Percentiles rank a stretch among this genome's conserved stretches.
These are phyloP conservation scores for Melipona beecheii DNA, from an alignment of 2,888 invertebrate species.

Conservation along the genomic window DNA sequence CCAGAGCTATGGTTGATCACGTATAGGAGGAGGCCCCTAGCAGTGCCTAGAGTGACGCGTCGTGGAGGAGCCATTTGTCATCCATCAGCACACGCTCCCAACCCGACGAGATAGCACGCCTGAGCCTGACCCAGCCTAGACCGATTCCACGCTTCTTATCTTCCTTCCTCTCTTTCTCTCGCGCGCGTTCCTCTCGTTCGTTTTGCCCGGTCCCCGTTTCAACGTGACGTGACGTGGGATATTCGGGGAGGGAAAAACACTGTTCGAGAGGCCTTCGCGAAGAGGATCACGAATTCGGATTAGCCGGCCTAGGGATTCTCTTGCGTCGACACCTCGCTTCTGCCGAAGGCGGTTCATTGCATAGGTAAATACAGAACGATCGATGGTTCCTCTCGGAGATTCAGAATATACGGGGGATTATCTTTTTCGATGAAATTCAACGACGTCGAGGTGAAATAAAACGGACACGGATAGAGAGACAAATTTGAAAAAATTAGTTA, in stretches of 20 bases:
- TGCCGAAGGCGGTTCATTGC: neutral
- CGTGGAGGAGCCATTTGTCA: conserved; percentile 85
- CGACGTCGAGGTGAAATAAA: no score
- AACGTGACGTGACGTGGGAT: neutral
- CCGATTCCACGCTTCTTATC: conserved; percentile 68
- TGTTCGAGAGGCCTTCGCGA: conserved; percentile 25
- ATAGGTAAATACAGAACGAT: neutral
- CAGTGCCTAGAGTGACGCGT: conserved; percentile 85
- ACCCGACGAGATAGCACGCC: conserved; percentile 71
- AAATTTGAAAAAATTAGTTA: no score
- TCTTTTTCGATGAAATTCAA: no score
- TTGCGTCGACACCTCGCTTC: neutral
- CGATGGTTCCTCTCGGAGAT: no score
- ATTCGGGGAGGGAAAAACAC: conserved; percentile 26
- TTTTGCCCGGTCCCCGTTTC: neutral
- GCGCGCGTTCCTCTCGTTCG: no score
- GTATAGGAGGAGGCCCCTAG: conserved; percentile 81
- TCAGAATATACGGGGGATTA: no score
- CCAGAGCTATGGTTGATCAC: conserved; percentile 80
- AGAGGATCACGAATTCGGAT: conserved; percentile 39
- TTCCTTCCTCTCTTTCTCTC: conserved; percentile 27
- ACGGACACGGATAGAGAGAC: no score
- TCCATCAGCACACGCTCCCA: conserved; percentile 79
- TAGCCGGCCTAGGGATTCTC: conserved; percentile 13
- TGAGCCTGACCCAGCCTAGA: conserved; percentile 65